Evolutionary conservation across 2,113 vertebrate species (phyloP).

Genomic region (Lagopus leucura): DNA sequence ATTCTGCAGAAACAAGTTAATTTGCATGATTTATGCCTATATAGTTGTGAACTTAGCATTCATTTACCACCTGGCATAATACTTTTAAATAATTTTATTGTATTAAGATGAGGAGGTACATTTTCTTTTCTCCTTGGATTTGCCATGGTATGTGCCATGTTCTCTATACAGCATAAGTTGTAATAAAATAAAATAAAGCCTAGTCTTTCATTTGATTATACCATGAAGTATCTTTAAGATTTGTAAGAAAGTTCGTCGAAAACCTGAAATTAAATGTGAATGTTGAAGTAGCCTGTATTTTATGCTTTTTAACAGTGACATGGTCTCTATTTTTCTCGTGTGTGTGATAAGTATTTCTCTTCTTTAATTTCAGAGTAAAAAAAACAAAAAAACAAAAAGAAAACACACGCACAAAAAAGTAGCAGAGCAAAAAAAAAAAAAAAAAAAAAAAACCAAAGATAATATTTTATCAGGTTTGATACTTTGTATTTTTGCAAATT

Average conservation of each 20-base stretch:
- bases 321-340: neutral
- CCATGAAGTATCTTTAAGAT: neutral
- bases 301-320: neutral
- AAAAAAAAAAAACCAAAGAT: fast-evolving
- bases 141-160: neutral
- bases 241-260: neutral
- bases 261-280: neutral
- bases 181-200: neutral
- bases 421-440: neutral
- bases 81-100: neutral
- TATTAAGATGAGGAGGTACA: neutral
- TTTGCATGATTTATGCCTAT: neutral
- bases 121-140: neutral
- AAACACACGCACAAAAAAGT: too few relatives aligned
- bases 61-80: neutral
- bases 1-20: neutral
- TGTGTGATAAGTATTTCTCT: neutral
- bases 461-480: neutral
- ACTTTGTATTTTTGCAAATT: neutral
- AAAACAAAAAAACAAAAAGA: too few relatives aligned
- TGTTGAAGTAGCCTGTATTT: neutral
- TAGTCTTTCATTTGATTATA: neutral
- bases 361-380: neutral
- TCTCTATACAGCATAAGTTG: neutral
- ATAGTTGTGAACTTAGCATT: neutral